Conservation (phyloP, 64 coral and sea anemone species). For the Pachyseris speciosa region DNA sequence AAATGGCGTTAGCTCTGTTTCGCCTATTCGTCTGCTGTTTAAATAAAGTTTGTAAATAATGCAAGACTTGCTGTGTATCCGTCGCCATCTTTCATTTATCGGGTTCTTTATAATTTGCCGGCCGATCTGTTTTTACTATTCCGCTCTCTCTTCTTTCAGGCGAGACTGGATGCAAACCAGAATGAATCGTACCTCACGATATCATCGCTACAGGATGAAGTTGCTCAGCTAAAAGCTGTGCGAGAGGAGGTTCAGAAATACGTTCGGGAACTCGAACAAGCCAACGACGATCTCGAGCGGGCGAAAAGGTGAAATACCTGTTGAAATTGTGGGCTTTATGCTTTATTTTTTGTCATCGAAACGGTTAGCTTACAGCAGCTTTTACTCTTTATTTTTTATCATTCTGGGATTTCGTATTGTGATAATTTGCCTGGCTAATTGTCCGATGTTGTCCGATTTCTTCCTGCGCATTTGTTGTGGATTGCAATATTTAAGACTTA, state of each 20-base stretch:
- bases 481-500: neutral
- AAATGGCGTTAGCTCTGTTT: neutral
- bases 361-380: neutral
- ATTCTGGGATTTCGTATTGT: neutral
- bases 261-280: slow-evolving; percentile 97
- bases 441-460: neutral
- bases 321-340: neutral
- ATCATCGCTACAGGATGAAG: slow-evolving; percentile 97
- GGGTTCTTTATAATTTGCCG: neutral
- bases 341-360: neutral
- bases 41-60: slow-evolving; percentile 57
- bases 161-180: slow-evolving; percentile 96
- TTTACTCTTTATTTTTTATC: neutral
- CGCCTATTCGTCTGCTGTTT: slow-evolving; percentile 18
- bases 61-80: slow-evolving; percentile 13
- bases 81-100: slow-evolving; percentile 14
- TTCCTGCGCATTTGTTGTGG: neutral
- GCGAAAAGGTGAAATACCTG: slow-evolving; percentile 90
- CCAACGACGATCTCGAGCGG: slow-evolving; percentile 97
- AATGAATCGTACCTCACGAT: slow-evolving; percentile 98
- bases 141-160: slow-evolving; percentile 49
- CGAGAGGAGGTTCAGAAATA: slow-evolving; percentile 97
- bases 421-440: neutral
- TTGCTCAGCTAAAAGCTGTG: slow-evolving; percentile 95
- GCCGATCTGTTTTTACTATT: neutral